phyloP scores from a whole-genome alignment of 2,888 invertebrate genomes.

The Allygus modestus region DNA sequence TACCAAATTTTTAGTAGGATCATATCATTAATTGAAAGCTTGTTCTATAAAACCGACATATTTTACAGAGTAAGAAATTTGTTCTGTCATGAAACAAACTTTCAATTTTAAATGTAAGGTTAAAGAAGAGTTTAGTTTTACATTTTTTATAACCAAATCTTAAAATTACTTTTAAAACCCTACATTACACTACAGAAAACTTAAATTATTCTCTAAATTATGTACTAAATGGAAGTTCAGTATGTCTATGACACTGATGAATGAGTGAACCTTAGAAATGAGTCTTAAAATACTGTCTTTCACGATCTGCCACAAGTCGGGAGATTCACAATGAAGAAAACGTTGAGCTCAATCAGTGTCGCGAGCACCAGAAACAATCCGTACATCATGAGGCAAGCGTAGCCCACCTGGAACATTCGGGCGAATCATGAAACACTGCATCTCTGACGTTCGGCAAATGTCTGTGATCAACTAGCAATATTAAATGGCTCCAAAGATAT shows the following conservation, averaged over 20 bases:
- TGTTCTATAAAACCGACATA: no score
- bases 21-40: no score
- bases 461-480: no score
- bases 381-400: conserved; percentile 91
- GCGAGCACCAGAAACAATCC: conserved; percentile 91
- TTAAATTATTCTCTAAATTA: conserved; percentile 10
- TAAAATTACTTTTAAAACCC: neutral
- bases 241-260: conserved; percentile 23
- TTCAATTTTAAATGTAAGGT: no score
- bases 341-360: conserved; percentile 94
- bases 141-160: neutral
- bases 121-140: no score
- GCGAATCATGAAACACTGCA: conserved; percentile 6
- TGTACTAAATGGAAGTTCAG: conserved; percentile 15
- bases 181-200: neutral
- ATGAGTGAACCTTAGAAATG: conserved; percentile 34
- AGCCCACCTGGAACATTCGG: conserved; percentile 77
- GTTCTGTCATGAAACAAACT: no score
- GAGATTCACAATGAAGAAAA: conserved; percentile 93
- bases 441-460: no score
- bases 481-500: no score
- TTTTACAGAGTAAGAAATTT: no score
- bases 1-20: no score
- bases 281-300: conserved; percentile 40
- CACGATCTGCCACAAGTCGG: conserved; percentile 82